Evolutionary conservation across 2,113 vertebrate species (phyloP), one percentile per base, ranked within the genome.

Genomic region (Gopherus evgoodei): DNA sequence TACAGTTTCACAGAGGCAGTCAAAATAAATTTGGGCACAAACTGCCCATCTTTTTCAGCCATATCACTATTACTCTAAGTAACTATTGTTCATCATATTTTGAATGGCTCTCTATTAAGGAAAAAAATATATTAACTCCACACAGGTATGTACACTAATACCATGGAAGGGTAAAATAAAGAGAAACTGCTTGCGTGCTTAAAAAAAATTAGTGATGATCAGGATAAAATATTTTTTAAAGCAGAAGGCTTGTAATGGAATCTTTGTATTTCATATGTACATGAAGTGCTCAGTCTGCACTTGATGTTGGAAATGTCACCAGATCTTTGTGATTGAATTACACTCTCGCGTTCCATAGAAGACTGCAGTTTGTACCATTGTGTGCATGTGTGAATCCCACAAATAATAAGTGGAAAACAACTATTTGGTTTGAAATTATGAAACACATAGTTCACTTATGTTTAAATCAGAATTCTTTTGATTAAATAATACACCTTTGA

Each of bases 401-500:
- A 91, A 96, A 93, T 11, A 65, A 87, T 53, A 42, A 78, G 38
- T 88, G 1, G 91, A 92, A 59, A 31, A 93, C 91, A 72, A 47
- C 24, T 21, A 90, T 87, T 93, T 92, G 75, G 81, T 90, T 75
- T 82, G 80, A 84, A 93, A 75, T 90, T 95, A 96, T 93, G 83
- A 95, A 89, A 95, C 96, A 2, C 78, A 96, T 90, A 91, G 97
- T 95, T 91, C 57, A 24, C 89, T 87, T 93, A 88, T 69, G 91
- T 92, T 96, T 91, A 89, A 97, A 97, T 91, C 14, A 93, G 83
- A 94, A 87, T 92, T 93, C 92, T 96, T 96, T 80, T 6, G 0
- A 85, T 89, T 97, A 98, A 96, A 98, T 96, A 97, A 83, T 29
- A 84, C 53, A 93, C 89, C 80, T 96, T 89, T 81, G 91, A 97